These are phyloP conservation scores for Melanotus villosus DNA, from an alignment of 2,888 invertebrate genomes.

Conservation along the genomic window DNA sequence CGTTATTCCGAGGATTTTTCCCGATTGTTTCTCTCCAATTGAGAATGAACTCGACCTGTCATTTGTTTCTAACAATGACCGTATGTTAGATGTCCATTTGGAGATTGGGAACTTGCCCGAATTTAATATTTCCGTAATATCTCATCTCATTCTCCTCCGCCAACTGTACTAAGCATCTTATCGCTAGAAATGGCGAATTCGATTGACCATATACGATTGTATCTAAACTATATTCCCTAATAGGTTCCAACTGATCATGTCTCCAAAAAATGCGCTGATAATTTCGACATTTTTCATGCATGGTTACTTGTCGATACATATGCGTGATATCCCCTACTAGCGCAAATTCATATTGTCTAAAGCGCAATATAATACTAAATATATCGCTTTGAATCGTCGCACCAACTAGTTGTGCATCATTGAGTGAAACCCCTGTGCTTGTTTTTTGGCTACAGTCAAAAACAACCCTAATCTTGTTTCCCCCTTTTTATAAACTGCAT, in stretches of 20 bases:
- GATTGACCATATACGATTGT: conserved; percentile 49
- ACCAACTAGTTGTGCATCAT: conserved; percentile 41
- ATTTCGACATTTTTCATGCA: conserved; percentile 35
- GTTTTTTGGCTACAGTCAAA: conserved; percentile 49
- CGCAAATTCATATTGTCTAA: conserved; percentile 37
- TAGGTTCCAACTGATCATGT: conserved; percentile 18
- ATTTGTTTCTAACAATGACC: conserved; percentile 21
- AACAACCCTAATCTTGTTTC: conserved; percentile 48
- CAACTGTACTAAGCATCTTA: conserved; percentile 40
- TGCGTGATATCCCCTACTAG: conserved; percentile 48
- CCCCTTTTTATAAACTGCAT: conserved; percentile 42
- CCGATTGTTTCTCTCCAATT: neutral
- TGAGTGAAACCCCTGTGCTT: conserved; percentile 39
- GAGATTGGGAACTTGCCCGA: conserved; percentile 38
- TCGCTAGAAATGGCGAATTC: conserved; percentile 48
- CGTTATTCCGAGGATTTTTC: no score
- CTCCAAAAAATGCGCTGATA: conserved; percentile 48
- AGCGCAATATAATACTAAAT: conserved; percentile 45
- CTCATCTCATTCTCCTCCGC: conserved; percentile 33
- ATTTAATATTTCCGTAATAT: conserved; percentile 24
- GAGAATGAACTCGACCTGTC: neutral
- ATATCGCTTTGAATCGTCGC: conserved; percentile 43
- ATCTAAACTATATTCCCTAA: conserved; percentile 46
- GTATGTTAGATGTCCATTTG: conserved; percentile 45
- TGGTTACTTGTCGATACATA: conserved; percentile 48